Percentiles rank a stretch among this genome's conserved stretches.
Evolutionary conservation across 1,140 invertebrate genomes (phyloP).

Genomic region (Atta cephalotes): DNA sequence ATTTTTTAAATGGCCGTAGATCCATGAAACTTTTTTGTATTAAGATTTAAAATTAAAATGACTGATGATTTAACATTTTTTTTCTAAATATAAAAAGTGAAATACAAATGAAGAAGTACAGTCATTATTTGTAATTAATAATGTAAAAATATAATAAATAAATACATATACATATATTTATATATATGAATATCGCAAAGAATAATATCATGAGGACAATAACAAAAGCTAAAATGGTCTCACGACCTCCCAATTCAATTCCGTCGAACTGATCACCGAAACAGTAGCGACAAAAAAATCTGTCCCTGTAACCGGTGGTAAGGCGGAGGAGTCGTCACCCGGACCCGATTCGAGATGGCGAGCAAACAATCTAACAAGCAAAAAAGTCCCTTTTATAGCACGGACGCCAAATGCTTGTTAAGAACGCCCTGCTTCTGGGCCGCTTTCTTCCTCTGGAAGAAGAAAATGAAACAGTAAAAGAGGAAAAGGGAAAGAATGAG

Average conservation of each 20-base stretch:
- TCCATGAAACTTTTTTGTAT: not conserved
- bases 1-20: not conserved
- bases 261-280: constrained; percentile 38
- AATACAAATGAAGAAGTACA: not conserved
- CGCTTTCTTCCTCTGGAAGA: constrained; percentile 36
- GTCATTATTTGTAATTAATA: not conserved
- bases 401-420: constrained; percentile 78
- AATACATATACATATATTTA: no score
- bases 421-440: constrained; percentile 60
- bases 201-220: constrained; percentile 23
- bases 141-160: not conserved
- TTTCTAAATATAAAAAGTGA: not conserved
- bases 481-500: not conserved
- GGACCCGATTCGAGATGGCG: constrained; percentile 47
- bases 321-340: constrained; percentile 35
- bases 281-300: constrained; percentile 47
- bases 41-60: not conserved
- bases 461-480: constrained; percentile 1
- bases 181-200: not conserved
- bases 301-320: constrained; percentile 13
- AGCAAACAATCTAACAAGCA: constrained; percentile 83
- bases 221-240: constrained; percentile 34
- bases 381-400: constrained; percentile 76
- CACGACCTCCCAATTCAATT: constrained; percentile 43
- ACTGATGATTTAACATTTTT: not conserved